Evolutionary conservation across 2,113 vertebrate genomes (phyloP).

Genomic region (Alligator mississippiensis): DNA sequence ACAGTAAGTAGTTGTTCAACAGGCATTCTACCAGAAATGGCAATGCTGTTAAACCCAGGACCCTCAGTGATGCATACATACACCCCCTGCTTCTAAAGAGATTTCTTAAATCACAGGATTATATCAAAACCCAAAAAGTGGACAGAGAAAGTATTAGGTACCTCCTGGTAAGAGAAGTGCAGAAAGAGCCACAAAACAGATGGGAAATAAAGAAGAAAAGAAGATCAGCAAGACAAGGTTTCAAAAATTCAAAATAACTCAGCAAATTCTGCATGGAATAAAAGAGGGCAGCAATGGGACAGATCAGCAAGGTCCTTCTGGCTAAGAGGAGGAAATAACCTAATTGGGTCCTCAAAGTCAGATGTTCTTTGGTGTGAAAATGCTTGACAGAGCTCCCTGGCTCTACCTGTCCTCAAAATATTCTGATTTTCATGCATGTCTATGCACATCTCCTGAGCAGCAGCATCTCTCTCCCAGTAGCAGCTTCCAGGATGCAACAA

Average conservation of each 20-base stretch:
- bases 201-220: neutral
- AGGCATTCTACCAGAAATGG: neutral
- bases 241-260: neutral
- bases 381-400: neutral
- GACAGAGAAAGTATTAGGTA: constrained; percentile 27
- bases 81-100: neutral
- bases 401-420: neutral
- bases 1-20: neutral
- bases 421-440: neutral
- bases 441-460: rapidly evolving
- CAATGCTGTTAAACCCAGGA: neutral
- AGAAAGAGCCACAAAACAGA: neutral
- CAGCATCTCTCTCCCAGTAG: neutral
- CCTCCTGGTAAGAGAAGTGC: neutral
- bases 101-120: neutral
- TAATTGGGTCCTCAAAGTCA: neutral
- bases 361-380: neutral
- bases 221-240: neutral
- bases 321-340: neutral
- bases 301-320: neutral
- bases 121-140: neutral
- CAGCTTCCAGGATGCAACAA: neutral
- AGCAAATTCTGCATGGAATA: neutral
- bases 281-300: neutral
- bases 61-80: rapidly evolving